A percentile compares a stretch with the other conserved stretches of the same genome.
Evolutionary conservation across 2,113 vertebrate genomes (phyloP).

Genomic region (Elaphurus davidianus): DNA sequence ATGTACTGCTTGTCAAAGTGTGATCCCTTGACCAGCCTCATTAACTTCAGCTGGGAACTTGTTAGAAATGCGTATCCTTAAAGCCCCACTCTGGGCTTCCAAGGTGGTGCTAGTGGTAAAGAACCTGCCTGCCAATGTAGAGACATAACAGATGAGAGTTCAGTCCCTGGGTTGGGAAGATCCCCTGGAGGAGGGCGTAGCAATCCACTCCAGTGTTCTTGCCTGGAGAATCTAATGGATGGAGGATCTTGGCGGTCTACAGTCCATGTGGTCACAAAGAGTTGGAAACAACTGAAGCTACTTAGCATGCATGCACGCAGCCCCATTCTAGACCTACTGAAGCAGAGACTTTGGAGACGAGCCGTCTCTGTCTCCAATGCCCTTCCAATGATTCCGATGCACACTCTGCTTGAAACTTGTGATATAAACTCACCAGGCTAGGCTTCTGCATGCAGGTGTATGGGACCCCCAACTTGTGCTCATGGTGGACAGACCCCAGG

Average conservation of each 20-base stretch:
- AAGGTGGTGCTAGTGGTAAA: neutral
- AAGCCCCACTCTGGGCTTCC: neutral
- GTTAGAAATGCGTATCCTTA: neutral
- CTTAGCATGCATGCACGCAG: neutral
- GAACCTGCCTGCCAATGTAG: neutral
- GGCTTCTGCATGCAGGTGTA: neutral
- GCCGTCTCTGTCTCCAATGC: neutral
- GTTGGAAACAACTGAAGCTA: neutral
- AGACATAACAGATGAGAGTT: neutral
- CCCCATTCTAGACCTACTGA: neutral
- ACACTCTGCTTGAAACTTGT: neutral
- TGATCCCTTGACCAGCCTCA: neutral
- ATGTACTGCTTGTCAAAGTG: neutral
- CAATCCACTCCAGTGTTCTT: neutral
- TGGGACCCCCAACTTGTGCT: neutral
- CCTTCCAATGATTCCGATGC: neutral
- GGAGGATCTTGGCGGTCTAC: rapidly evolving
- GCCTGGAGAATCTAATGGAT: neutral
- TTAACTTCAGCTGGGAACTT: neutral
- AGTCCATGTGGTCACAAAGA: neutral
- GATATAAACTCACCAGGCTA: neutral
- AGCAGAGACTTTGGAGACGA: neutral
- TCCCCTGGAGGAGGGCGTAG: neutral
- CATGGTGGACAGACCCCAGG: neutral
- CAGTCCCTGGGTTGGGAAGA: neutral